These are phyloP conservation scores for Cyphotilapia sp. DNA, from an alignment of 2,113 vertebrate species.

Conservation along the genomic window DNA sequence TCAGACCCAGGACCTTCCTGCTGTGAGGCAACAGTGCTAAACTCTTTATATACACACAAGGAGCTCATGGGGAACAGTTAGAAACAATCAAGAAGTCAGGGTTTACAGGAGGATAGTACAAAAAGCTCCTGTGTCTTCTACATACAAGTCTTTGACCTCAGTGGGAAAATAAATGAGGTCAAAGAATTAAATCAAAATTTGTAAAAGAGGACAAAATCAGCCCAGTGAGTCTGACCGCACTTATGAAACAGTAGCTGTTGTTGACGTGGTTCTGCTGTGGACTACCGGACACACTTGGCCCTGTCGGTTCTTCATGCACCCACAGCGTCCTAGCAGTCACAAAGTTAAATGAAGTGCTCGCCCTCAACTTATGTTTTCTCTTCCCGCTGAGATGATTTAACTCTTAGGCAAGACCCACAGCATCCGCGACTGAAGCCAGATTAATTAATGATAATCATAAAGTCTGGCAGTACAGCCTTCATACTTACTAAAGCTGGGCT, in stretches of 20 bases:
- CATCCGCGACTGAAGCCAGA: neutral
- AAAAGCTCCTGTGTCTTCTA: neutral
- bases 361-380: neutral
- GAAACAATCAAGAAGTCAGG: neutral
- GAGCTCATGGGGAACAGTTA: neutral
- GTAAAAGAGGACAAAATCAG: accelerated
- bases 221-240: neutral
- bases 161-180: neutral
- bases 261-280: neutral
- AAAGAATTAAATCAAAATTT: neutral
- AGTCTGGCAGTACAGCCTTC: neutral
- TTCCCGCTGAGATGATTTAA: neutral
- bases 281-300: neutral
- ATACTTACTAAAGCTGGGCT: neutral
- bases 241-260: neutral
- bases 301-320: neutral
- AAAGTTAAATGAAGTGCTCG: neutral
- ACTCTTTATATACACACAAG: neutral
- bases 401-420: neutral
- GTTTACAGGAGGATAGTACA: neutral
- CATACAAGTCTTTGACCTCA: neutral
- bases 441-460: neutral
- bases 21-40: neutral
- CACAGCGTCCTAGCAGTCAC: neutral
- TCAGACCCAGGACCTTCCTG: neutral